These are phyloP conservation scores for Erebia epiphron DNA, from an alignment of 2,888 invertebrate genomes.

Conservation along the genomic window DNA sequence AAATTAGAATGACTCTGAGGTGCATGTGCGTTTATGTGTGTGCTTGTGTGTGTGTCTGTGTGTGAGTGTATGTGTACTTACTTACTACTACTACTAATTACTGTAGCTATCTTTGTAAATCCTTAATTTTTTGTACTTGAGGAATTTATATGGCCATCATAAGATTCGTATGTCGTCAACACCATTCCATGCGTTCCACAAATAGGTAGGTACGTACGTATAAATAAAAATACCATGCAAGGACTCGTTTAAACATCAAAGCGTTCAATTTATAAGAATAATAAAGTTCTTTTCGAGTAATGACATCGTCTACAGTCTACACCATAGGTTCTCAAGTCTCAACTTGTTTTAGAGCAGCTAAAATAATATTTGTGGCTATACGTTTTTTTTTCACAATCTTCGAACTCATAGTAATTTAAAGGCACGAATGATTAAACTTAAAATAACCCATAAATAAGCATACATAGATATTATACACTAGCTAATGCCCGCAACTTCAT, in stretches of 20 bases:
- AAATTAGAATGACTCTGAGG: too few relatives aligned
- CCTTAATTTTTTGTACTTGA: neutral
- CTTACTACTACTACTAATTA: too few relatives aligned
- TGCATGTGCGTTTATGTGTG: too few relatives aligned
- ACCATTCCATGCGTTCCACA: neutral
- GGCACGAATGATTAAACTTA: neutral
- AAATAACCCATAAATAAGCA: too few relatives aligned
- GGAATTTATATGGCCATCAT: neutral
- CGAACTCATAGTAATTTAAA: too few relatives aligned
- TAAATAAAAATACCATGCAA: constrained; percentile 4
- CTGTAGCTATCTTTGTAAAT: neutral
- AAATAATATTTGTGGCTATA: too few relatives aligned
- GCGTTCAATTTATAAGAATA: constrained; percentile 17
- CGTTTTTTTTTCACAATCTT: too few relatives aligned
- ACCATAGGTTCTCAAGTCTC: constrained; percentile 15
- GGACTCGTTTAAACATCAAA: constrained; percentile 16
- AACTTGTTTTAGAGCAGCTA: neutral
- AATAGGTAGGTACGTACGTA: neutral
- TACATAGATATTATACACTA: too few relatives aligned
- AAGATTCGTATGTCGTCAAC: neutral
- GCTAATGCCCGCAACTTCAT: too few relatives aligned
- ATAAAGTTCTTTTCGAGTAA: constrained; percentile 21
- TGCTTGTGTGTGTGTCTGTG: too few relatives aligned
- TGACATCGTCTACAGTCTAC: constrained; percentile 23
- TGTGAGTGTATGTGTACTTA: too few relatives aligned